A percentile compares a stretch with the other conserved stretches of the same genome.
Conservation (phyloP, 1,140 invertebrate genomes). For the Phthorimaea operculella region DNA sequence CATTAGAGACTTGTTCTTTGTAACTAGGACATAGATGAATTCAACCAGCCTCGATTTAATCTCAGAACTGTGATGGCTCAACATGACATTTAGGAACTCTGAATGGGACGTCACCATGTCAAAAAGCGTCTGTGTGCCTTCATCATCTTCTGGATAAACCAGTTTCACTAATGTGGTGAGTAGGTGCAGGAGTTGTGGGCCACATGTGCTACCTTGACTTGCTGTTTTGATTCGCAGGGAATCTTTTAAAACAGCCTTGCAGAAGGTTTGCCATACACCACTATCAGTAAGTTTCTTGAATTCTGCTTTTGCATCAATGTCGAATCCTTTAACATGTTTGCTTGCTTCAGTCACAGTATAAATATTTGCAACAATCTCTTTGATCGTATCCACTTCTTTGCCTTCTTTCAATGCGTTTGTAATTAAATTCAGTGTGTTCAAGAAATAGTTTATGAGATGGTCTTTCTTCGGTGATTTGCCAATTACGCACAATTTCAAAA, state of each 20-base stretch:
- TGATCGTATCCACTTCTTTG: slow-evolving; percentile 49
- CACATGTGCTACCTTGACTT: slow-evolving; percentile 30
- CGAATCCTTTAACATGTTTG: slow-evolving; percentile 33
- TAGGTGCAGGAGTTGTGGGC: slow-evolving; percentile 65
- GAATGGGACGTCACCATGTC: slow-evolving; percentile 82
- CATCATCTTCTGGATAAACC: slow-evolving; percentile 64
- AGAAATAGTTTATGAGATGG: slow-evolving; percentile 67
- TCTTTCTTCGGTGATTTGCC: slow-evolving; percentile 42
- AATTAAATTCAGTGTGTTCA: slow-evolving; percentile 68
- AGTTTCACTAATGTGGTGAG: slow-evolving; percentile 70
- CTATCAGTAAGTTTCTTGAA: slow-evolving; percentile 66
- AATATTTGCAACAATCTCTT: slow-evolving; percentile 53
- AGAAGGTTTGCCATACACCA: slow-evolving; percentile 74
- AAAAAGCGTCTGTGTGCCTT: slow-evolving; percentile 70
- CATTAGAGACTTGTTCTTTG: slow-evolving; percentile 72
- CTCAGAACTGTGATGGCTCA: slow-evolving; percentile 64
- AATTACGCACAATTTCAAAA: slow-evolving; percentile 58
- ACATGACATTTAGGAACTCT: slow-evolving; percentile 75
- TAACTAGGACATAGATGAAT: slow-evolving; percentile 70
- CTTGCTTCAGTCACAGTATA: slow-evolving; percentile 37
- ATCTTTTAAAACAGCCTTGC: slow-evolving; percentile 72
- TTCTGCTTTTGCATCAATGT: slow-evolving; percentile 37
- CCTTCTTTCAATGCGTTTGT: slow-evolving; percentile 68
- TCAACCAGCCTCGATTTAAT: slow-evolving; percentile 71
- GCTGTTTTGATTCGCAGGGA: slow-evolving; percentile 69